Evolutionary conservation across 2,888 invertebrate species (phyloP).

Genomic region (Kryphioiulus occultus): DNA sequence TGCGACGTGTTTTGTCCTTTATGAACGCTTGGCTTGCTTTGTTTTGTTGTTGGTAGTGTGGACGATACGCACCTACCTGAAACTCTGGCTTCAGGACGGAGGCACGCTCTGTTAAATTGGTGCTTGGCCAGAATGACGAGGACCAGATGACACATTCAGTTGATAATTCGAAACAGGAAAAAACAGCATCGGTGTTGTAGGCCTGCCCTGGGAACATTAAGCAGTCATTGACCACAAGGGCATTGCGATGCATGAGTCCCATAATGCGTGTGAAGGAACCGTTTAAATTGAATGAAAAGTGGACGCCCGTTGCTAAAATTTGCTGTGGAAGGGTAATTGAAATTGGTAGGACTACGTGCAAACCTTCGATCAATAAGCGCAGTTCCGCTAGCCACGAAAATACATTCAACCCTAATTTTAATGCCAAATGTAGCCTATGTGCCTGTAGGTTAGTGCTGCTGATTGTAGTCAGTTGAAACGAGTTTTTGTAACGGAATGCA

Average conservation of each 20-base stretch:
- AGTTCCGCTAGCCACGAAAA: too few relatives aligned
- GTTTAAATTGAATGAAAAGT: neutral
- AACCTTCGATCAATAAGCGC: too few relatives aligned
- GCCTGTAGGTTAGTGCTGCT: too few relatives aligned
- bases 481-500: too few relatives aligned
- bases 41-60: neutral
- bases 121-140: neutral
- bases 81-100: neutral
- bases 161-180: neutral
- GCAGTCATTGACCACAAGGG: slow-evolving; percentile 2
- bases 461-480: too few relatives aligned
- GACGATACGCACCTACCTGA: neutral
- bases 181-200: neutral
- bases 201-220: neutral
- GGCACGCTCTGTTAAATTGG: slow-evolving; percentile 11
- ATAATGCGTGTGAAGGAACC: slow-evolving; percentile 9
- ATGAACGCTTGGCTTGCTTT: neutral
- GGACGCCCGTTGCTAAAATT: neutral
- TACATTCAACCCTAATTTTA: too few relatives aligned
- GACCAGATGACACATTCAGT: slow-evolving; percentile 21
- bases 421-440: too few relatives aligned
- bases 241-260: neutral
- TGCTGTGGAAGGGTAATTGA: too few relatives aligned
- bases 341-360: too few relatives aligned
- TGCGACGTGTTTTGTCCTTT: neutral